phyloP scores from a whole-genome alignment of 2,797 vertebrate species.

The Phylloscopus collybita region DNA sequence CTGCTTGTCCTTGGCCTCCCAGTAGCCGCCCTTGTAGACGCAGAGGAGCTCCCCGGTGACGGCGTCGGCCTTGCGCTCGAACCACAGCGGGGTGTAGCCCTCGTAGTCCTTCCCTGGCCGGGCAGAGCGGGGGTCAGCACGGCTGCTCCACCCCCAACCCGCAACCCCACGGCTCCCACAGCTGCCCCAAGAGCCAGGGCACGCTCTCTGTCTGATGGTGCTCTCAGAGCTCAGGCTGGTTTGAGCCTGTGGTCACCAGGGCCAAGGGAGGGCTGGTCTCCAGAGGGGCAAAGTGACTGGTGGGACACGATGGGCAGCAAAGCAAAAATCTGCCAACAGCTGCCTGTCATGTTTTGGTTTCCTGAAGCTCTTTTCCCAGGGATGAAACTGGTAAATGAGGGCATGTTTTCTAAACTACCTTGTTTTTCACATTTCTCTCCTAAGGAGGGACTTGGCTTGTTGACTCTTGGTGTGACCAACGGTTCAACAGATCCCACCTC shows the following conservation, averaged over 20 bases:
- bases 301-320: too few relatives aligned
- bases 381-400: too few relatives aligned
- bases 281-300: too few relatives aligned
- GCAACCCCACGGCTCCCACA: neutral
- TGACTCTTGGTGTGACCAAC: too few relatives aligned
- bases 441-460: too few relatives aligned
- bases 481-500: too few relatives aligned
- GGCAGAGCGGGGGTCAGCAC: neutral
- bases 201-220: fast-evolving
- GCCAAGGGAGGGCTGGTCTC: neutral
- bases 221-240: neutral
- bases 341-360: too few relatives aligned
- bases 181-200: neutral
- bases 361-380: too few relatives aligned
- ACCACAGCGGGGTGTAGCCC: slow-evolving; percentile 90
- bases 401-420: too few relatives aligned
- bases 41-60: slow-evolving; percentile 89
- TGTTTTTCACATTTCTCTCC: too few relatives aligned
- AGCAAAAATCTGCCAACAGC: too few relatives aligned
- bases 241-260: fast-evolving
- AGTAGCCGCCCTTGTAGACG: slow-evolving; percentile 95
- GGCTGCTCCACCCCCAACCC: fast-evolving
- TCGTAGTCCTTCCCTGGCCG: slow-evolving; percentile 88
- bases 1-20: slow-evolving; percentile 93
- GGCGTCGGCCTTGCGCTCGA: slow-evolving; percentile 89